Evolutionary conservation across 2,888 invertebrate genomes (phyloP).

Genomic region (Bedellia somnulentella): DNA sequence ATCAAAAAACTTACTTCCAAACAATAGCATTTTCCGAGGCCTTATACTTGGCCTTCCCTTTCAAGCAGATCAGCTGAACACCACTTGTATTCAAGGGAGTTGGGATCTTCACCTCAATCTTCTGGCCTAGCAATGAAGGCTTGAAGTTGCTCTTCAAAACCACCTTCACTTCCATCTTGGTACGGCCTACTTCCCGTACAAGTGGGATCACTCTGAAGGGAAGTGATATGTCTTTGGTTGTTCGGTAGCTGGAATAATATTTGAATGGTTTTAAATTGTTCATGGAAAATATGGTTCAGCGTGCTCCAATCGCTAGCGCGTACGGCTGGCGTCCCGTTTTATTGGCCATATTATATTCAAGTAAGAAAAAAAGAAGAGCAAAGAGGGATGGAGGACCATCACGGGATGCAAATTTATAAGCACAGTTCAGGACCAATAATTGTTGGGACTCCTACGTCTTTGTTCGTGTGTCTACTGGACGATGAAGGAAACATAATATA

Average conservation of each 20-base stretch:
- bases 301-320: no score
- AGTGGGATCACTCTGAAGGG: slow-evolving; percentile 99
- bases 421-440: no score
- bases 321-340: no score
- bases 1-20: slow-evolving; percentile 71
- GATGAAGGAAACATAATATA: no score
- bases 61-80: slow-evolving; percentile 97
- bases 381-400: no score
- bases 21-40: slow-evolving; percentile 98
- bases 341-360: no score
- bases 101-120: slow-evolving; percentile 98
- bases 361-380: no score
- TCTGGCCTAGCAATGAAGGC: slow-evolving; percentile 95
- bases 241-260: slow-evolving; percentile 78
- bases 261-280: background rate
- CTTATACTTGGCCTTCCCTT: slow-evolving; percentile 99
- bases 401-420: no score
- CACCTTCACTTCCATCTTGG: slow-evolving; percentile 99
- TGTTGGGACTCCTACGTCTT: no score
- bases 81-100: slow-evolving; percentile 98
- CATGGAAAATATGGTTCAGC: no score
- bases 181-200: slow-evolving; percentile 96
- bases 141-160: slow-evolving; percentile 99
- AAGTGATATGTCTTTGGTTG: slow-evolving; percentile 98
- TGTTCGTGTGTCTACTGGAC: no score